Conservation (phyloP, 2,888 invertebrate species). For the Deladenus siricidicola region DNA sequence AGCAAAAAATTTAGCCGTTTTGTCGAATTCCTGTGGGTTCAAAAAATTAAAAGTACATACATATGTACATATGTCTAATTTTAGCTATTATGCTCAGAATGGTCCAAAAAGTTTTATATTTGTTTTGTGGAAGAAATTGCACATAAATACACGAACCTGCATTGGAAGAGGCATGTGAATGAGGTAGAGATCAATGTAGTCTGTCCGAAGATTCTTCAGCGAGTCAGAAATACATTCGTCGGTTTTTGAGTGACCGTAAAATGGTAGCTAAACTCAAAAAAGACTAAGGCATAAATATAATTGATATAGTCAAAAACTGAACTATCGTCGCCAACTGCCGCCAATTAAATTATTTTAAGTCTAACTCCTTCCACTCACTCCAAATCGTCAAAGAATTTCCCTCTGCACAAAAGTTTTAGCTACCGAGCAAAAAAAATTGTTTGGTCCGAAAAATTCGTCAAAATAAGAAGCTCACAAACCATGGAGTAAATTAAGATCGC, state of each 20-base stretch:
- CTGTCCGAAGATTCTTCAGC: slow-evolving; percentile 1
- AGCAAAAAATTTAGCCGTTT: too few species aligned
- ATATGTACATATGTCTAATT: too few species aligned
- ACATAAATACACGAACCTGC: too few species aligned
- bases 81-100: too few species aligned
- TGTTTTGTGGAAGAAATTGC: too few species aligned
- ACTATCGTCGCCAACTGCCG: too few species aligned
- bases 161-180: slow-evolving; percentile 6
- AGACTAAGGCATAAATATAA: not conserved
- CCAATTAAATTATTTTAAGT: too few species aligned
- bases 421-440: not conserved
- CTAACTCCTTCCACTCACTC: too few species aligned
- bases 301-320: too few species aligned
- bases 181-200: slow-evolving; percentile 11
- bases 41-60: too few species aligned
- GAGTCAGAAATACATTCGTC: not conserved
- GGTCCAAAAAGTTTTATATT: too few species aligned
- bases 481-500: not conserved
- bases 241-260: slow-evolving; percentile 6
- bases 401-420: not conserved
- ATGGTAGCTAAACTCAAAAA: not conserved
- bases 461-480: not conserved
- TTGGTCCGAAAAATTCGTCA: not conserved
- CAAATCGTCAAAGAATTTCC: not conserved
- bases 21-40: too few species aligned